phyloP scores from a whole-genome alignment of 2,888 invertebrate genomes.

The Rhyacophila evoluta region DNA sequence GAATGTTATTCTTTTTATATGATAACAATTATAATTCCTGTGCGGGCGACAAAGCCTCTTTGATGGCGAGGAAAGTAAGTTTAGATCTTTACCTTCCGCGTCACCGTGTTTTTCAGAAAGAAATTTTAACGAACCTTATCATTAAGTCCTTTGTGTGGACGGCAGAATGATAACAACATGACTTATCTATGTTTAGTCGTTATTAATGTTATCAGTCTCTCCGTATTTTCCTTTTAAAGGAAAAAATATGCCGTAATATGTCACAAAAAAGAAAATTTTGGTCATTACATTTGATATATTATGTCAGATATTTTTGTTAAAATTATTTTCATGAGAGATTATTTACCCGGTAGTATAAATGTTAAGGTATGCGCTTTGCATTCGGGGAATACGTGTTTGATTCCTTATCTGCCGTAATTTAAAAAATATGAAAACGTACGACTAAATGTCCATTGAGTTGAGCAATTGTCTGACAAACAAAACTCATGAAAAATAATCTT shows the following conservation, averaged over 20 bases:
- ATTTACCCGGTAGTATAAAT: too few relatives aligned
- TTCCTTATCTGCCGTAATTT: too few relatives aligned
- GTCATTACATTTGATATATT: too few relatives aligned
- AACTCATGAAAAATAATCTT: too few relatives aligned
- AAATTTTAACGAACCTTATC: slow-evolving; percentile 4
- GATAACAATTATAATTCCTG: background rate
- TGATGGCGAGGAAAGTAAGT: background rate
- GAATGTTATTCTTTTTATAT: background rate
- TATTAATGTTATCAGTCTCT: background rate
- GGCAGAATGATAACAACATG: background rate
- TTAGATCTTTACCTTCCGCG: background rate
- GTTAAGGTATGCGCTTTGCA: too few relatives aligned
- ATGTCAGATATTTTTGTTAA: too few relatives aligned
- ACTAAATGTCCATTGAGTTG: too few relatives aligned
- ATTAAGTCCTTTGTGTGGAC: background rate
- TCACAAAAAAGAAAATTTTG: background rate
- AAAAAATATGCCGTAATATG: background rate
- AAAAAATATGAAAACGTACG: too few relatives aligned
- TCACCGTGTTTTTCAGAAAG: background rate
- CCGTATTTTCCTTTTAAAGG: background rate
- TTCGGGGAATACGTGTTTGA: too few relatives aligned
- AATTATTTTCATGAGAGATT: too few relatives aligned
- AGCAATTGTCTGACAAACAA: too few relatives aligned
- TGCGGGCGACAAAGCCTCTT: background rate
- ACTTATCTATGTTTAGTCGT: background rate